Base-by-base conservation (phyloP, 2,797 vertebrate species). In the Pipistrellus pygmaeus region DNA sequence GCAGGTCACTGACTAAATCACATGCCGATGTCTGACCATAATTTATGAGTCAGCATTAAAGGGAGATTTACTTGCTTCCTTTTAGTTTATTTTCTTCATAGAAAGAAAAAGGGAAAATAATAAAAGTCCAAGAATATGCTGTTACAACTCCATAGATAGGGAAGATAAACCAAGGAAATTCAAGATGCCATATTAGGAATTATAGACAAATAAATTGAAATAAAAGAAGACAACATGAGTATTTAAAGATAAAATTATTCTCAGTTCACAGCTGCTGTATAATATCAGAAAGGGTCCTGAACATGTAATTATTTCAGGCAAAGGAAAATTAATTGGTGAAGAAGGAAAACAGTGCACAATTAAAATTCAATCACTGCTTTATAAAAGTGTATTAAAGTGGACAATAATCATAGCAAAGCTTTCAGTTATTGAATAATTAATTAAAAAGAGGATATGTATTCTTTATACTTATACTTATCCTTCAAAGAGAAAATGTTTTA, bases 391-490 rank as follows among this genome's bases (percentile, higher is more conserved):
- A 25, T 8, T 46, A 46, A 46, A 48, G 32, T 6, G 6, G n/a
- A 60, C 1, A 62, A 27, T 60, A 66, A 83, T 64, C 71, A 35
- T 14, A 20, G 5, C 11, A 81, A 77, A 6, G 3, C 57, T 90
- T 93, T 88, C 76, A 18, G 46, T 51, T 78, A 82, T 15, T 83
- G 62, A 92, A 27, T 41, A 87, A 25, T 53, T 96, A 66, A 78
- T 90, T 48, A 71, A 21, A 68, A 88, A 57, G 44, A 85, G 15
- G 9, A 25, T 81, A 41, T 72, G 60, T 71, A 62, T 38, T 21
- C 30, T 57, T 51, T 85, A 44, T 38, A 41, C 14, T n/a, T 68
- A 60, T 17, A 48, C 10, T 25, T 89, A 68, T 4, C 27, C 25
- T 81, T 92, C 27, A 69, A 82, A 35, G 25, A 57, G 13, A 21